Percentiles rank a stretch among this genome's conserved stretches.
Evolutionary conservation across 2,888 invertebrate genomes (phyloP).

Genomic region (Drosophila emarginata): DNA sequence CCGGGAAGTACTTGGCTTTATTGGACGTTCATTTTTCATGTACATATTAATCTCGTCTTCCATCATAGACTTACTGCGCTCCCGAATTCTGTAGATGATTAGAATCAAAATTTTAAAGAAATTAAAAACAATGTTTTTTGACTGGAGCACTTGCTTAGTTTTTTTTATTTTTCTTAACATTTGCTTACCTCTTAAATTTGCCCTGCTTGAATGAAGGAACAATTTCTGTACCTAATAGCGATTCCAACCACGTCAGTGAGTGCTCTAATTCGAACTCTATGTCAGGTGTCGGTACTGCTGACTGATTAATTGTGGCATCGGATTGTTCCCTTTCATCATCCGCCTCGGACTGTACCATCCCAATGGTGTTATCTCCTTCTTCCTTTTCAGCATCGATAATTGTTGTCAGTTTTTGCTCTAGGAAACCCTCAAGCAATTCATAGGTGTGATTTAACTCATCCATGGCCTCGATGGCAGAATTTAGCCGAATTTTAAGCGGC

Average conservation of each 20-base stretch:
- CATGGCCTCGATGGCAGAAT: constrained; percentile 85
- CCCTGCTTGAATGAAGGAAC: constrained; percentile 83
- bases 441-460: constrained; percentile 92
- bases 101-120: neutral
- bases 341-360: neutral
- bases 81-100: constrained; percentile 81
- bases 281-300: constrained; percentile 21
- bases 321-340: constrained; percentile 11
- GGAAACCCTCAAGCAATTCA: constrained; percentile 86
- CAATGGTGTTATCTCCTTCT: neutral
- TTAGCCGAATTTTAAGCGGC: constrained; percentile 84
- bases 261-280: constrained; percentile 81
- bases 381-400: constrained; percentile 62
- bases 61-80: constrained; percentile 87
- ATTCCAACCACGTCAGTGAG: constrained; percentile 85
- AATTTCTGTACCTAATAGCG: constrained; percentile 85
- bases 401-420: constrained; percentile 84
- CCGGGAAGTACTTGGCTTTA: constrained; percentile 55
- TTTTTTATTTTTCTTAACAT: no score
- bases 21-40: constrained; percentile 62
- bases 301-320: constrained; percentile 12
- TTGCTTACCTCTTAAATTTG: constrained; percentile 81
- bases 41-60: constrained; percentile 84
- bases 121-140: neutral
- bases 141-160: neutral